Conservation (phyloP, 2,797 vertebrate species). For the Melanotaenia maccullochi region DNA sequence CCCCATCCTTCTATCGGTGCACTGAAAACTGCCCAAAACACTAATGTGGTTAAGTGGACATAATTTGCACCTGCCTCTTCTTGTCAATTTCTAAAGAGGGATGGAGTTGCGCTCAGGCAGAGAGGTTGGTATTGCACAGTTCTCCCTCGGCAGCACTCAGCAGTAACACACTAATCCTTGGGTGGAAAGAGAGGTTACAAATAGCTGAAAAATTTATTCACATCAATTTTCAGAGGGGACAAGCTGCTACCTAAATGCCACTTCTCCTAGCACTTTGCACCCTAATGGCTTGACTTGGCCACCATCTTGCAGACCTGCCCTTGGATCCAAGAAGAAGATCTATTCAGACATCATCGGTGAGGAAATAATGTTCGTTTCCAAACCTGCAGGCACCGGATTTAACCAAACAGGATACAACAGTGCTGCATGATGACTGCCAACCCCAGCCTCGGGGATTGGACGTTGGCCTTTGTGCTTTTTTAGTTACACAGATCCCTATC, state of each 20-base stretch:
- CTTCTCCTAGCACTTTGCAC: constrained; percentile 19
- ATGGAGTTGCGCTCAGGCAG: constrained; percentile 38
- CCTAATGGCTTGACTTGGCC: constrained; percentile 39
- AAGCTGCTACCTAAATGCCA: constrained; percentile 24
- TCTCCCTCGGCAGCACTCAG: constrained; percentile 25
- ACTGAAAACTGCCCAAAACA: constrained; percentile 27
- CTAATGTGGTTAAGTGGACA: constrained; percentile 65
- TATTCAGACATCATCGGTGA: constrained; percentile 41
- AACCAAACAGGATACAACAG: constrained; percentile 29
- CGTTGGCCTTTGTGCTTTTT: constrained; percentile 50
- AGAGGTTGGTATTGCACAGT: constrained; percentile 35
- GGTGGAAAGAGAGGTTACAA: not conserved
- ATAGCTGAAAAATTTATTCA: constrained; percentile 37
- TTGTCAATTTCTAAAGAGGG: constrained; percentile 46
- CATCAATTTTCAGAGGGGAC: constrained; percentile 13
- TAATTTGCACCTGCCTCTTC: constrained; percentile 63
- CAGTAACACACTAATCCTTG: constrained; percentile 15
- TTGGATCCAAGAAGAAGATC: constrained; percentile 25
- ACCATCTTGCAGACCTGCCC: constrained; percentile 21
- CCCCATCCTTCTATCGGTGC: not conserved
- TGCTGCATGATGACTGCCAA: constrained; percentile 34
- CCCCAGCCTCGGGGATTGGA: constrained; percentile 38
- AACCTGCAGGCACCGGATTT: constrained; percentile 22
- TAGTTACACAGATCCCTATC: constrained; percentile 53
- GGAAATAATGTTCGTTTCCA: constrained; percentile 36